Evolutionary conservation across 2,888 invertebrate genomes (phyloP).

Genomic region (Clepsis dumicolana): DNA sequence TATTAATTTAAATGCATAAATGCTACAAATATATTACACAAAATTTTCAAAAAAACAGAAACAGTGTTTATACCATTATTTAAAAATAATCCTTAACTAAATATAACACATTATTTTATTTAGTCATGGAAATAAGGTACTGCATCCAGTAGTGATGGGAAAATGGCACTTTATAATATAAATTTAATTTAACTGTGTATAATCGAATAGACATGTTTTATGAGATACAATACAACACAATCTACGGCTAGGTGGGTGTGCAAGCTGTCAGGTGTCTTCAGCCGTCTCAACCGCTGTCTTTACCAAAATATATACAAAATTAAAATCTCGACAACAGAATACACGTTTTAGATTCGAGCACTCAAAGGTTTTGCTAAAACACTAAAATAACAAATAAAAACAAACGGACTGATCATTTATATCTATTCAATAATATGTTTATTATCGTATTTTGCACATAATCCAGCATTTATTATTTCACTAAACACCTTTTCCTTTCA

Average conservation of each 20-base stretch:
- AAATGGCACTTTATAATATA: slow-evolving; percentile 42
- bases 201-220: slow-evolving; percentile 37
- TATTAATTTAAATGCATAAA: slow-evolving; percentile 44
- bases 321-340: not conserved
- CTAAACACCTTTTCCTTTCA: not conserved
- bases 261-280: slow-evolving; percentile 14
- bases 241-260: slow-evolving; percentile 40
- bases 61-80: slow-evolving; percentile 32
- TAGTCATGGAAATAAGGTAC: slow-evolving; percentile 41
- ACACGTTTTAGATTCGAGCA: not conserved
- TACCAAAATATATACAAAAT: slow-evolving; percentile 7
- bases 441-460: slow-evolving; percentile 6
- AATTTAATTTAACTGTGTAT: slow-evolving; percentile 35
- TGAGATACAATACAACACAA: slow-evolving; percentile 41
- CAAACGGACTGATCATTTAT: not conserved
- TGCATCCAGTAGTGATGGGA: slow-evolving; percentile 30
- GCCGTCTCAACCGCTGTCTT: not conserved
- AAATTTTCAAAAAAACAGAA: slow-evolving; percentile 35
- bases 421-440: not conserved
- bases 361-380: not conserved
- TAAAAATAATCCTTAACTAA: slow-evolving; percentile 34
- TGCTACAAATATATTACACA: slow-evolving; percentile 44
- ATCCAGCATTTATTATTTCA: not conserved
- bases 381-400: not conserved
- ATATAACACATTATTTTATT: slow-evolving; percentile 29